Evolutionary conservation across 1,140 invertebrate species (phyloP).

Genomic region (Anastrepha obliqua): DNA sequence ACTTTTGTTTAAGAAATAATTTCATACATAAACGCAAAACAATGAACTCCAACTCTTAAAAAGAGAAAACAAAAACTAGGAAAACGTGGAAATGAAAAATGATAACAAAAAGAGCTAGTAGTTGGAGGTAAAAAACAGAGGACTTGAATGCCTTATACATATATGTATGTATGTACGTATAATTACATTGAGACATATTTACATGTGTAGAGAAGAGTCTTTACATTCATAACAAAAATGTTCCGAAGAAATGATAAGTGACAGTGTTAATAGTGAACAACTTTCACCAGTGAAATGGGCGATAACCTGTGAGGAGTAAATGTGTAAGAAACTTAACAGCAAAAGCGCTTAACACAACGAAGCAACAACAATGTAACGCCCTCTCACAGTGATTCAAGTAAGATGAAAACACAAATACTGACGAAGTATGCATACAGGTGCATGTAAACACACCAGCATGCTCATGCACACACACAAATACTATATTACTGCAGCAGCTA

Average conservation of each 20-base stretch:
- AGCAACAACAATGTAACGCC: neutral
- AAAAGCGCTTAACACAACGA: neutral
- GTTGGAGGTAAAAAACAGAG: neutral
- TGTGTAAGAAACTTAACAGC: slow-evolving; percentile 10
- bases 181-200: too few relatives aligned
- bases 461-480: neutral
- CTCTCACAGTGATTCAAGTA: neutral
- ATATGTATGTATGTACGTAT: neutral
- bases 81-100: neutral
- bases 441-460: neutral
- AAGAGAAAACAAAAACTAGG: neutral
- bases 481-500: neutral
- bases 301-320: neutral
- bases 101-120: slow-evolving; percentile 5
- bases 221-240: slow-evolving; percentile 37
- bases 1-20: slow-evolving; percentile 6
- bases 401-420: neutral
- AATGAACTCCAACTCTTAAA: slow-evolving; percentile 5
- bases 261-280: slow-evolving; percentile 33
- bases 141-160: neutral
- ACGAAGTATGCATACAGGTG: slow-evolving; percentile 32
- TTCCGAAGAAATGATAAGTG: slow-evolving; percentile 17
- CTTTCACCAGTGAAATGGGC: slow-evolving; percentile 19
- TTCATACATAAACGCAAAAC: neutral
- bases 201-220: neutral